Base-by-base conservation (phyloP, 2,888 invertebrate species). In the Argynnis bischoffii region DNA sequence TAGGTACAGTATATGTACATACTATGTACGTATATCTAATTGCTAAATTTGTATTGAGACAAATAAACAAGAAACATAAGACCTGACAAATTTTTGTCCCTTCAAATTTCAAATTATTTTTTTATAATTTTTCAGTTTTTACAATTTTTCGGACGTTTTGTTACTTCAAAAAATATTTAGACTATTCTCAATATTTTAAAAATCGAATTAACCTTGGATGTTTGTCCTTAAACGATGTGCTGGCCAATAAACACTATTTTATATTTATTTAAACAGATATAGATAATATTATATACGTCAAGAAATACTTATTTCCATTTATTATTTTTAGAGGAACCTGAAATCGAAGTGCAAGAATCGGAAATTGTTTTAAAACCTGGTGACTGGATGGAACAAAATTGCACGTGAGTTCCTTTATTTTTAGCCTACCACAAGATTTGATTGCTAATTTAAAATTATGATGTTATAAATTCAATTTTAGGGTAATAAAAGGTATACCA, bases 401-500 rank as follows among this genome's bases (percentile, higher is more conserved):
- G 91, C 84, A 82, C 80, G 91, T 91, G 76, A 78, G 77, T 72
- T 18, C 6, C 15, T n/a, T 41, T 14, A 47, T 16, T 18, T 15
- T 26, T 26, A 26, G 26, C 26, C 4, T 4, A 35, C 47, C 41
- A 41, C 3, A 21, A 41, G 55, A 31, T 35, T 8, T 51, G 16
- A 8, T 16, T n/a, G n/a, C 11, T 18, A 41, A 16, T 18, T 35
- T n/a, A 51, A 35, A 2, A n/a, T 11, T 21, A 48, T 56, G 31
- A 51, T 69, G 6, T 53, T 48, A 18, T 26, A 51, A 50, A 14
- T 57, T 26, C 56, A 6, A 53, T 70, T 81, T 60, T 70, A 91
- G 91, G 35, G 67, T 87, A 1, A 61, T 72, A 4, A 79, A 80
- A 77, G 92, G 92, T 2, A 86, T 78, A 69, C 92, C 92, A 2